Base-by-base conservation (phyloP, 2,888 invertebrate genomes). In the Pharmacophagus antenor region DNA sequence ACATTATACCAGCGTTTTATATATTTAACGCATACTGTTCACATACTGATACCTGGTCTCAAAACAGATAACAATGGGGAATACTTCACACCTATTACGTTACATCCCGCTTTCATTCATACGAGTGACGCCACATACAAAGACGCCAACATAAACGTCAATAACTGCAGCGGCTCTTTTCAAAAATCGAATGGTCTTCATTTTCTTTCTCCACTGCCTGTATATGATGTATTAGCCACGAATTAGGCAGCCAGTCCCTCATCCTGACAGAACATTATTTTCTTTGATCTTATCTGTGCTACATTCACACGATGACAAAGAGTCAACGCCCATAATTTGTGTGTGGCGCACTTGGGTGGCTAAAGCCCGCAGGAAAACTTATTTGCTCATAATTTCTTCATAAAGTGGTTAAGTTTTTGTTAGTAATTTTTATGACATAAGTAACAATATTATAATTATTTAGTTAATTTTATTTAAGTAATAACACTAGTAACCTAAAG, bases 51-150 rank as follows among this genome's bases (percentile, higher is more conserved):
- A 84, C 85, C 82, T 84, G 82, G 77, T 77, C 72, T 68, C 70
- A 72, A 74, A 72, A 70, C 64, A 73, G 63, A 72, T 72, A 69
- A 86, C 85, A 89, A 88, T 82, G 70, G 76, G 54, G 58, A 67
- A 84, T 85, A 89, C 89, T 90, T 90, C 89, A 89, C 89, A 89
- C 88, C 85, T 88, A 88, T 90, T 88, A 88, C 78, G 77, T 73
- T 74, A 79, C 84, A 82, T 84, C 81, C 79, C 71, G 77, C 72
- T 72, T 77, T 79, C 85, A 88, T 89, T 90, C 85, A 88, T 67
- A 57, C 67, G 67, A 67, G 70, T 82, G 80, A 88, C 88, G 86
- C 87, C 88, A 87, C 79, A 80, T 85, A 89, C 88, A 89, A 89
- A 80, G 83, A 76, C 74, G 69, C 72, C 75, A 79, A 83, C 87